A percentile compares a stretch with the other conserved stretches of the same genome.
Conservation (phyloP, 2,113 vertebrate species). For the Pangasianodon gigas region DNA sequence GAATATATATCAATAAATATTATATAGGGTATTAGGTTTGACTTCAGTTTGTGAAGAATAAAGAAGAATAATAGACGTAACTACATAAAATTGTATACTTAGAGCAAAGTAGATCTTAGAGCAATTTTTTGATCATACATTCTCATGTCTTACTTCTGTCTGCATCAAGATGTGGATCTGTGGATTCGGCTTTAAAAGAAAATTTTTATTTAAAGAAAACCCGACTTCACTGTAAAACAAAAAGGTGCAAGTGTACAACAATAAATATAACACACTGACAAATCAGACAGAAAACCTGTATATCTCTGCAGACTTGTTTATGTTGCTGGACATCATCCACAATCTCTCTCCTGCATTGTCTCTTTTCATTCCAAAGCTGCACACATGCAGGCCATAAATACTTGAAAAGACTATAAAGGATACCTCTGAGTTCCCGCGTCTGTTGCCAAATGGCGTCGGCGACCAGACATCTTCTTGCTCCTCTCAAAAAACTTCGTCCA, state of each 20-base stretch:
- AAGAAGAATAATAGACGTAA: background rate
- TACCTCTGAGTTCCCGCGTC: constrained; percentile 41
- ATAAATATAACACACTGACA: background rate
- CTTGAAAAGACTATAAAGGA: constrained; percentile 40
- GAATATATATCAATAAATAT: background rate
- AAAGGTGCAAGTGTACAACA: background rate
- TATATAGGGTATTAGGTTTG: background rate
- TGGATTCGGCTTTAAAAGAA: background rate
- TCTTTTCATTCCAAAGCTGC: background rate
- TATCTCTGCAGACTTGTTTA: background rate
- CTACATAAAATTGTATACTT: background rate
- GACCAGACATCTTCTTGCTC: constrained; percentile 27
- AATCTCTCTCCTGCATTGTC: background rate
- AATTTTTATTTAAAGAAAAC: background rate
- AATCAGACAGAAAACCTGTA: background rate
- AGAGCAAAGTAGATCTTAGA: background rate
- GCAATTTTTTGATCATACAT: background rate
- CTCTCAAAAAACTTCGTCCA: constrained; percentile 36
- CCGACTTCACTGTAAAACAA: background rate
- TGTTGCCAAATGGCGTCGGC: constrained; percentile 32
- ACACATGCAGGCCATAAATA: constrained; percentile 37
- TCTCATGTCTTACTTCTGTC: background rate
- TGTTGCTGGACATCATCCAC: constrained; percentile 9
- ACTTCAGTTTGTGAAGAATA: background rate
- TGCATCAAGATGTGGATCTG: background rate